Conservation (phyloP, 2,888 invertebrate genomes). For the Criorhina ranunculi region DNA sequence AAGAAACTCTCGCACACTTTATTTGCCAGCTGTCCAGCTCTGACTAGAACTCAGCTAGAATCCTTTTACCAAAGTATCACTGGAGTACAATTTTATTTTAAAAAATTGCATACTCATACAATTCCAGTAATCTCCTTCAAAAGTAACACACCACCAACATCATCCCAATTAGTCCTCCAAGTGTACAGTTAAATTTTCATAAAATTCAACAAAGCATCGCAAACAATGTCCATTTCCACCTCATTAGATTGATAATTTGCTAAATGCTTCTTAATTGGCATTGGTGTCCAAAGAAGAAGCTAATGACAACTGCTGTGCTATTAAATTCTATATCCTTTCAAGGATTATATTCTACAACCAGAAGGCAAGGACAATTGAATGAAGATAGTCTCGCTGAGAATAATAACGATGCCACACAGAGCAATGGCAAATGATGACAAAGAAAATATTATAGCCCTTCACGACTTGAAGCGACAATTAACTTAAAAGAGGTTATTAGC, state of each 20-base stretch:
- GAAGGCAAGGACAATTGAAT: slow-evolving; percentile 8
- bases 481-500: slow-evolving; percentile 37
- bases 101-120: too few relatives aligned
- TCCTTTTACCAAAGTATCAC: too few relatives aligned
- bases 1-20: too few relatives aligned
- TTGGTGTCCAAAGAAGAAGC: slow-evolving; percentile 15
- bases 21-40: too few relatives aligned
- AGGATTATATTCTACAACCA: slow-evolving; percentile 44
- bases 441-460: neutral
- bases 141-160: too few relatives aligned
- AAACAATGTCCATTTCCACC: slow-evolving; percentile 33
- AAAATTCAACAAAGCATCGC: slow-evolving; percentile 48
- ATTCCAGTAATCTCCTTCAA: too few relatives aligned
- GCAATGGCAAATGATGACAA: slow-evolving; percentile 6
- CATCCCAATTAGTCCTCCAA: neutral
- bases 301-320: slow-evolving; percentile 44
- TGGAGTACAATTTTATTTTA: too few relatives aligned
- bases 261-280: slow-evolving; percentile 28
- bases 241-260: slow-evolving; percentile 58
- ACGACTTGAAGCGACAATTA: slow-evolving; percentile 24
- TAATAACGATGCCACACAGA: slow-evolving; percentile 5
- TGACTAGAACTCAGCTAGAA: too few relatives aligned
- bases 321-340: slow-evolving; percentile 55
- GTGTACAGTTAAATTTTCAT: slow-evolving; percentile 1
- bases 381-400: slow-evolving; percentile 29